Percentiles rank a stretch among this genome's conserved stretches.
Evolutionary conservation across 2,888 invertebrate genomes (phyloP).

Genomic region (Thymelicus lineola): DNA sequence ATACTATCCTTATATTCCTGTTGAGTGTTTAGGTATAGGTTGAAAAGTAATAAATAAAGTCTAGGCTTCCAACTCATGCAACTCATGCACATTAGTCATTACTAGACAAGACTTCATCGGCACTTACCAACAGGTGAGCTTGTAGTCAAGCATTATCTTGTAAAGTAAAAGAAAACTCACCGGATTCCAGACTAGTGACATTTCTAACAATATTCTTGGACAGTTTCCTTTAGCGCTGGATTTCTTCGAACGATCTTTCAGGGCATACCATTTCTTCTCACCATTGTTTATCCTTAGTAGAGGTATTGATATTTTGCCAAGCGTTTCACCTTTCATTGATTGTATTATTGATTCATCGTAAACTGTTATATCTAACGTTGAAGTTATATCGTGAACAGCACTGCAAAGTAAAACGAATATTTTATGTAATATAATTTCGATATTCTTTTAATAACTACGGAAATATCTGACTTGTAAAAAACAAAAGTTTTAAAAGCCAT

Average conservation of each 20-base stretch:
- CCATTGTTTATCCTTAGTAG: slow-evolving; percentile 70
- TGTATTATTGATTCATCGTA: slow-evolving; percentile 71
- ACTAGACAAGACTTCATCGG: too few relatives aligned
- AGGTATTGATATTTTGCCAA: slow-evolving; percentile 74
- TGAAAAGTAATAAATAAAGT: too few relatives aligned
- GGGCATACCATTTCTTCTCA: slow-evolving; percentile 75
- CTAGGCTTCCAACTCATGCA: too few relatives aligned
- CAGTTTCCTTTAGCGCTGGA: slow-evolving; percentile 68
- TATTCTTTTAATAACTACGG: too few relatives aligned
- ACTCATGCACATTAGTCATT: too few relatives aligned
- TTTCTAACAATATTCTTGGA: slow-evolving; percentile 72
- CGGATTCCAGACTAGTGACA: slow-evolving; percentile 78
- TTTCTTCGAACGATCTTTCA: slow-evolving; percentile 69
- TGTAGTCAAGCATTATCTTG: too few relatives aligned
- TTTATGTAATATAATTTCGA: neutral
- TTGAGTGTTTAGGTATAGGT: too few relatives aligned
- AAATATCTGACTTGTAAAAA: too few relatives aligned
- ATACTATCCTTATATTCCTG: too few relatives aligned
- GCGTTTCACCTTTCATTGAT: slow-evolving; percentile 62
- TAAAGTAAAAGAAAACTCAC: slow-evolving; percentile 51
- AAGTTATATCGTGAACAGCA: slow-evolving; percentile 71
- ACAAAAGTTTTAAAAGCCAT: too few relatives aligned
- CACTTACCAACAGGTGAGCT: too few relatives aligned
- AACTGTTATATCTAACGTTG: slow-evolving; percentile 70
- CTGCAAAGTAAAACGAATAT: slow-evolving; percentile 53